phyloP scores from a whole-genome alignment of 2,113 vertebrate genomes.

The Grus americana region DNA sequence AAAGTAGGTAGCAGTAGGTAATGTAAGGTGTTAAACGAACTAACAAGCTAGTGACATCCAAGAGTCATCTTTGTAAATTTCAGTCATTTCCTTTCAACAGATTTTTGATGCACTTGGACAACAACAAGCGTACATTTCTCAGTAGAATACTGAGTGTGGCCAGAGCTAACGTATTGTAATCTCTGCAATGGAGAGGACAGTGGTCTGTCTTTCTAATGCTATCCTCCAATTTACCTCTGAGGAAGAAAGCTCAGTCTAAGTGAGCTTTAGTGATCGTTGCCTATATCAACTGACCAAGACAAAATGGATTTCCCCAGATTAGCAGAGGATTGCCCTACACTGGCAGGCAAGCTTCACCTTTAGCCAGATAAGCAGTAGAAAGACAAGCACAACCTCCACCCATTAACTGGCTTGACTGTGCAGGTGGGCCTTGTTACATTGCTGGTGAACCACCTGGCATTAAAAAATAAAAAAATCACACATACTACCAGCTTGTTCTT shows the following conservation, averaged over 20 bases:
- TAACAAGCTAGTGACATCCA: neutral
- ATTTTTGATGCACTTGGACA: neutral
- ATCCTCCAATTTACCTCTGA: neutral
- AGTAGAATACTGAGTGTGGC: neutral
- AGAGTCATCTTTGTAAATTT: neutral
- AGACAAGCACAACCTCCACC: neutral
- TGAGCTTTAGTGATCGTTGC: neutral
- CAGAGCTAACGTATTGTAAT: neutral
- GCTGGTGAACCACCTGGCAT: neutral
- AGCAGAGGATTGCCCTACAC: slow-evolving; percentile 3
- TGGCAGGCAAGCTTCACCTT: neutral
- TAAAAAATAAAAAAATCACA: neutral
- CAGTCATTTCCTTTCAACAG: neutral
- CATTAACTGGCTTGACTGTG: neutral
- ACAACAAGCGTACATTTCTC: neutral
- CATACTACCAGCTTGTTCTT: neutral
- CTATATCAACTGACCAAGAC: neutral
- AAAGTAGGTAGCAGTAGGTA: neutral
- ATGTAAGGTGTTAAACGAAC: neutral
- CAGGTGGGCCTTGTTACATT: neutral
- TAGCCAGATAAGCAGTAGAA: neutral
- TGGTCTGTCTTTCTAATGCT: neutral
- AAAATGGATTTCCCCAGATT: slow-evolving; percentile 51
- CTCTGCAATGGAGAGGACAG: neutral
- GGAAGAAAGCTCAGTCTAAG: neutral